Evolutionary conservation across 2,888 invertebrate genomes (phyloP).

Genomic region (Desoria tigrina): DNA sequence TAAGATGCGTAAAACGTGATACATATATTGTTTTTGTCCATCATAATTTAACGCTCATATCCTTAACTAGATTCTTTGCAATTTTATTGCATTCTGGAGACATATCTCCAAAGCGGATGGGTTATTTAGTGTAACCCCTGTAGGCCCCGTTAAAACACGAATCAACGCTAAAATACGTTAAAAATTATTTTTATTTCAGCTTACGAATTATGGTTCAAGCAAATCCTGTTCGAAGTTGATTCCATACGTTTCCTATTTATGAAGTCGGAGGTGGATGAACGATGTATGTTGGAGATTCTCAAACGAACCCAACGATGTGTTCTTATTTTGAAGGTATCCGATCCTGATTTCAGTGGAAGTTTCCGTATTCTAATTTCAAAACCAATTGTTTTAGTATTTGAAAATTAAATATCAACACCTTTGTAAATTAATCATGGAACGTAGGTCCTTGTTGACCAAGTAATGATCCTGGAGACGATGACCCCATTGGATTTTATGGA

Average conservation of each 20-base stretch:
- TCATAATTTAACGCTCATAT: too few species aligned
- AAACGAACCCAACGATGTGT: constrained; percentile 88
- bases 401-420: too few species aligned
- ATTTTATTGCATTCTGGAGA: too few species aligned
- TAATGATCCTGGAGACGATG: constrained; percentile 97
- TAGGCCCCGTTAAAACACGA: too few species aligned
- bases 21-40: too few species aligned
- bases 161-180: too few species aligned
- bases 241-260: constrained; percentile 80
- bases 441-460: constrained; percentile 93
- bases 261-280: constrained; percentile 75
- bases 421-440: too few species aligned
- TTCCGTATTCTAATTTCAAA: background rate
- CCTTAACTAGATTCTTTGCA: too few species aligned
- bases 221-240: constrained; percentile 95
- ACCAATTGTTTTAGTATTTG: constrained; percentile 11
- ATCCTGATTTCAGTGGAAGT: background rate
- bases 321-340: constrained; percentile 79
- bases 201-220: constrained; percentile 99
- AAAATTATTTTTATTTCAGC: too few species aligned
- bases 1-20: too few species aligned
- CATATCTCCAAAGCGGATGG: too few species aligned
- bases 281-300: constrained; percentile 87
- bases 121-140: too few species aligned
- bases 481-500: constrained; percentile 98